Evolutionary conservation across 1,140 invertebrate genomes (phyloP), one percentile per base, ranked within the genome.

Genomic region (Aphelinus certus): DNA sequence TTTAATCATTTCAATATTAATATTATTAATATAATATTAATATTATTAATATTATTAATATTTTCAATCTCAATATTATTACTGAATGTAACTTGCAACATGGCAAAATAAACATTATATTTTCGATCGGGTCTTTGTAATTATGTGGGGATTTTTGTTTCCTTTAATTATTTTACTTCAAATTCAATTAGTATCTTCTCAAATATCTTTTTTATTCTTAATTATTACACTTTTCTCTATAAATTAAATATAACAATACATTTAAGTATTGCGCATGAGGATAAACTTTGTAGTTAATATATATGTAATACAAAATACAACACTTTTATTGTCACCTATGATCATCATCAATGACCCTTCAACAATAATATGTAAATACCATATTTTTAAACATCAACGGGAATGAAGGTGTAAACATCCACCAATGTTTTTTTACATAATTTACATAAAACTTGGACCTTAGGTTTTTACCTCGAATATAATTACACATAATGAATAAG

Each of bases 21-120:
- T n/a, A 82, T 78, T 71, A 80, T 83, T 85, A 81, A 83, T 83
- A 84, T 84, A 84, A 80, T 84, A 84, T 84, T 79, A 83, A 83
- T 83, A 84, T 84, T 81, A 79, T 79, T 78, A 79, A 80, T 77
- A 82, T 79, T 84, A 84, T 83, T 81, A 84, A n/a, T n/a, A n/a
- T 83, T 85, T 83, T n/a, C n/a, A n/a, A n/a, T n/a, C n/a, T 70
- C 57, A 64, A 72, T 72, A 75, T 75, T 64, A 75, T 75, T 75
- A 71, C 46, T 71, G 62, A 84, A 85, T 83, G 80, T 83, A 84
- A 83, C 79, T 78, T 81, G 80, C 80, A 84, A 80, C 78, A 76
- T 83, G 80, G 81, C 80, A 78, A 81, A 84, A 85, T 83, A 84
- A 85, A 85, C 79, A 83, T 84, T 84, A 84, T 84, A 84, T 85